Evolutionary conservation across 2,888 invertebrate species (phyloP), one percentile per base, ranked within the genome.

Genomic region (Drosophila paucipuncta): DNA sequence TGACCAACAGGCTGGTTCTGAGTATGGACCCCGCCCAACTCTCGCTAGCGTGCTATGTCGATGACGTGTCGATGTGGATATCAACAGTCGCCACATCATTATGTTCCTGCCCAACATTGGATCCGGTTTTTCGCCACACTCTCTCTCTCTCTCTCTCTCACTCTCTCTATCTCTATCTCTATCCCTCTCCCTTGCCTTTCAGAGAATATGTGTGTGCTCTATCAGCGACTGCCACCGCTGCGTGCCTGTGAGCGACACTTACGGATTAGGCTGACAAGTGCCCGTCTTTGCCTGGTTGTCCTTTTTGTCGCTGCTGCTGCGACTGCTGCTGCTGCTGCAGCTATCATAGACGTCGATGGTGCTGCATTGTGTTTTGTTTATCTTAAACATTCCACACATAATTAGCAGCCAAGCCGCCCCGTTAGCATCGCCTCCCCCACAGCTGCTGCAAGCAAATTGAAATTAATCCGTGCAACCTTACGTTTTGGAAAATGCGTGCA

Each of bases 401-500:
- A 88, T 88, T 88, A 88, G 90, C 83, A 82, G 59, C 78, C 80
- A 83, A 88, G 78, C 89, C 80, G 69, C 65, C 60, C 76, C 68
- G 50, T 53, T 68, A 50, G 49, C 65, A 66, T 53, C 63, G 49
- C 67, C 67, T 65, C 65, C 35, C 58, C 61, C 25, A 31, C 54
- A 61, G n/a, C 61, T 72, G 69, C 53, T 68, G 67, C 82, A 68
- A 69, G 88, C 83, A 91, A 91, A 92, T 92, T 92, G 91, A 91
- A 90, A 88, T 85, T 91, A 91, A 92, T 92, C 92, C 89, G 80
- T 77, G 80, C 89, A 91, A 88, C 90, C 91, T 90, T 91, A 90
- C 83, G 86, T 78, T 78, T 76, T 30, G 41, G 33, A 74, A 88
- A 91, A 81, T 83, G 91, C 83, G 76, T 80, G 78, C 90, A 91